Evolutionary conservation across 1,140 invertebrate genomes (phyloP).

Genomic region (Cephus cinctus): DNA sequence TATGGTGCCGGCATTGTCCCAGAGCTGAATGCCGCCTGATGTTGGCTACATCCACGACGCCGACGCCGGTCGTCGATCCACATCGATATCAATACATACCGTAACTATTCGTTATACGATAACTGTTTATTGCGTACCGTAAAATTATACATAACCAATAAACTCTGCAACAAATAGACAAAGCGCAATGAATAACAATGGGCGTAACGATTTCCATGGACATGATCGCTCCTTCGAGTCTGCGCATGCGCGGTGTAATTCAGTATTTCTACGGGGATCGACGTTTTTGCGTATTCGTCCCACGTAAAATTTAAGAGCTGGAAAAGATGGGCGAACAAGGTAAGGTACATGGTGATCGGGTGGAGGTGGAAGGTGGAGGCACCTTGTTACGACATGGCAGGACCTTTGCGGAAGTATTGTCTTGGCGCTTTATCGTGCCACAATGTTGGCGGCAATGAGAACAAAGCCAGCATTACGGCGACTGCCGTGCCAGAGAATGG

Average conservation of each 20-base stretch:
- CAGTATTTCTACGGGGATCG: too few species aligned
- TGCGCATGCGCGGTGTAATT: too few species aligned
- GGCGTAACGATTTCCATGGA: too few species aligned
- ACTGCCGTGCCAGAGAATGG: conserved; percentile 35
- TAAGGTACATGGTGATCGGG: background rate
- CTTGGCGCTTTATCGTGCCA: conserved; percentile 43
- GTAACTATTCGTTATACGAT: too few species aligned
- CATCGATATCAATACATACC: too few species aligned
- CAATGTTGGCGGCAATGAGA: conserved; percentile 42
- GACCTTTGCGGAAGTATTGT: conserved; percentile 42
- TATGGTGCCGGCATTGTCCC: conserved; percentile 53
- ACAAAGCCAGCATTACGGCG: conserved; percentile 43
- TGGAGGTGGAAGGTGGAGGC: conserved; percentile 27
- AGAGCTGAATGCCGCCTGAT: conserved; percentile 50
- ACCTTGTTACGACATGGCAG: conserved; percentile 35
- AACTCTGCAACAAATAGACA: too few species aligned
- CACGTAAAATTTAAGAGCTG: background rate
- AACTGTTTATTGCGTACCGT: too few species aligned
- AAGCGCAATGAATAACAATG: too few species aligned
- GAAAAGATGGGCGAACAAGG: conserved; percentile 1
- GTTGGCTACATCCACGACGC: conserved; percentile 52
- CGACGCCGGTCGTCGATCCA: conserved; percentile 32
- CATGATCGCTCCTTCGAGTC: too few species aligned
- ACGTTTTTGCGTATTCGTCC: background rate
- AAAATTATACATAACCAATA: too few species aligned